These are phyloP conservation scores for Glomeris maerens DNA, from an alignment of 1,140 invertebrate genomes.

Conservation along the genomic window DNA sequence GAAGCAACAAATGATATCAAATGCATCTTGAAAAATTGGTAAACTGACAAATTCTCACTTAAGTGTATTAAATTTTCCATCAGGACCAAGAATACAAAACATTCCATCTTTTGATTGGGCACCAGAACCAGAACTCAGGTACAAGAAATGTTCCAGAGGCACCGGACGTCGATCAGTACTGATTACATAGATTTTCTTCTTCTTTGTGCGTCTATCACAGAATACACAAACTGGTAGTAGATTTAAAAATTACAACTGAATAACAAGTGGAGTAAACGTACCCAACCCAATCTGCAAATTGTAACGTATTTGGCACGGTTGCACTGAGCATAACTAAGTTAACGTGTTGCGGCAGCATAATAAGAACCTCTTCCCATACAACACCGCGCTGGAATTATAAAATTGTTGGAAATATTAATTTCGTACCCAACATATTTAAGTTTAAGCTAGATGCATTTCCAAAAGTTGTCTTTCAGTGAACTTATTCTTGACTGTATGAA, in stretches of 20 bases:
- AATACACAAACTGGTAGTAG: constrained; percentile 15
- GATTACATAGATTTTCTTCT: constrained; percentile 87
- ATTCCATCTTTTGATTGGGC: constrained; percentile 65
- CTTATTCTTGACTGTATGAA: neutral
- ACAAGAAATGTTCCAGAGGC: constrained; percentile 85
- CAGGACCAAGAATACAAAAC: constrained; percentile 67
- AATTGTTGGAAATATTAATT: constrained; percentile 5
- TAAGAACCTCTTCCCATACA: constrained; percentile 98
- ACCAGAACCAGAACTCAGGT: constrained; percentile 69
- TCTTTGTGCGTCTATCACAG: constrained; percentile 59
- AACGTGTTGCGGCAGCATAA: constrained; percentile 84
- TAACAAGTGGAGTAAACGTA: constrained; percentile 23
- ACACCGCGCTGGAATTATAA: constrained; percentile 62
- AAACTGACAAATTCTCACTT: no score
- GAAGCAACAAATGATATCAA: no score
- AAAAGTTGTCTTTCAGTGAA: constrained; percentile 7
- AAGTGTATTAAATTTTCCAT: constrained; percentile 41
- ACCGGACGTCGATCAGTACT: constrained; percentile 86
- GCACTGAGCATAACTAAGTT: constrained; percentile 95
- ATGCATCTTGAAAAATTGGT: no score
- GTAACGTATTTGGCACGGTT: constrained; percentile 90
- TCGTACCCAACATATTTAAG: no score
- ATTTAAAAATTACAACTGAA: constrained; percentile 9
- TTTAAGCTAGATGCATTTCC: neutral
- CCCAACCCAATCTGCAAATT: constrained; percentile 97